Conservation (phyloP, 2,888 invertebrate species). For the Abrostola triplasia region DNA sequence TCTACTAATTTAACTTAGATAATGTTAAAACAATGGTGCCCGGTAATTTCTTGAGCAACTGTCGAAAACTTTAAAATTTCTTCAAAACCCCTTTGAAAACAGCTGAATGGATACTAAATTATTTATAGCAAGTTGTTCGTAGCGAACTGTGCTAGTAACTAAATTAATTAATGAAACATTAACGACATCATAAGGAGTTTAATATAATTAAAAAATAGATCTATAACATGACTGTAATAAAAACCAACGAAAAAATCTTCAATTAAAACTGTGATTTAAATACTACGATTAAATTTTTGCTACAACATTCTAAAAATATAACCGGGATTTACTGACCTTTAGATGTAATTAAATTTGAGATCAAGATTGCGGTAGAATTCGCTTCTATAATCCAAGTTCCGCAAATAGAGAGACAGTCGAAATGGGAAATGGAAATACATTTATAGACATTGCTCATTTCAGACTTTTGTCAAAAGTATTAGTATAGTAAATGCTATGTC, state of each 20-base stretch:
- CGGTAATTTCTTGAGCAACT: constrained; percentile 33
- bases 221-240: too few relatives aligned
- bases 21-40: constrained; percentile 32
- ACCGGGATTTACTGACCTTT: not conserved
- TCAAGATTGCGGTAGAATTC: not conserved
- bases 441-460: not conserved
- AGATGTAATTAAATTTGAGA: not conserved
- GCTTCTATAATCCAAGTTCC: not conserved
- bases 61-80: constrained; percentile 43
- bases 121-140: constrained; percentile 26
- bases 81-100: constrained; percentile 28
- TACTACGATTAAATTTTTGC: too few relatives aligned
- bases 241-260: too few relatives aligned
- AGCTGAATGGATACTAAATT: constrained; percentile 31
- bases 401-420: not conserved
- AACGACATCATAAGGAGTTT: constrained; percentile 11
- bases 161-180: constrained; percentile 42
- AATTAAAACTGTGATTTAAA: too few relatives aligned
- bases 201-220: too few relatives aligned
- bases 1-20: constrained; percentile 9
- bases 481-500: too few relatives aligned
- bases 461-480: too few relatives aligned
- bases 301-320: not conserved
- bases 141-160: constrained; percentile 28
- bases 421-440: too few relatives aligned